Evolutionary conservation across 2,113 vertebrate genomes (phyloP).

Genomic region (Lucifuga dentata): DNA sequence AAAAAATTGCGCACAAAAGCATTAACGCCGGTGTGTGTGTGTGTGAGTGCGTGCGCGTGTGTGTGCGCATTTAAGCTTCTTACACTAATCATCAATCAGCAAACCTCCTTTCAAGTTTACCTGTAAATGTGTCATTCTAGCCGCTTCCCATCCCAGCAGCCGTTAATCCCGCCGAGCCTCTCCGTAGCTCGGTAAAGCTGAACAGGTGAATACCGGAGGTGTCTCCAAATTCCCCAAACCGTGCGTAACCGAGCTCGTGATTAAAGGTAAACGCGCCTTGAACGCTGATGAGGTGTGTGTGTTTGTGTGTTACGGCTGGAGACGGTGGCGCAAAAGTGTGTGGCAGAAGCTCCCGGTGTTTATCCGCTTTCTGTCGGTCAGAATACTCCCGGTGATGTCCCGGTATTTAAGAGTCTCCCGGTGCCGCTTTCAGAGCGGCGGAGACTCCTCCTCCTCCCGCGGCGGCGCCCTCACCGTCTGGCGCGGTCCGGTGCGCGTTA

Average conservation of each 20-base stretch:
- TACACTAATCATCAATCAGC: too few species aligned
- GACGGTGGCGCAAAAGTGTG: background rate
- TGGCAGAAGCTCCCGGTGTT: conserved; percentile 4
- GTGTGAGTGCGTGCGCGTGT: too few species aligned
- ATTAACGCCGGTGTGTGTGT: too few species aligned
- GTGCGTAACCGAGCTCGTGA: conserved; percentile 27
- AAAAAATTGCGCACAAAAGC: too few species aligned
- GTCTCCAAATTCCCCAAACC: conserved; percentile 32
- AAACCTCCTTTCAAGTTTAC: conserved; percentile 33
- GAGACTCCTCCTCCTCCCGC: conserved; percentile 53
- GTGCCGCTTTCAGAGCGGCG: conserved; percentile 16
- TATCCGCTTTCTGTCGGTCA: conserved; percentile 22
- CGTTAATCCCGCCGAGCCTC: conserved; percentile 40
- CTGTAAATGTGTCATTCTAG: conserved; percentile 56
- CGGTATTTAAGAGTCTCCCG: conserved; percentile 46
- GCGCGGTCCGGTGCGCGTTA: conserved; percentile 22
- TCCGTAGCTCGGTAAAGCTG: conserved; percentile 7
- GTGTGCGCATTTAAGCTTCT: too few species aligned
- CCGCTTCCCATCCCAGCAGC: conserved; percentile 16
- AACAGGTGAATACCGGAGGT: conserved; percentile 62
- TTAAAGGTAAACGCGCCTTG: conserved; percentile 36
- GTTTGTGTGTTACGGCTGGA: background rate
- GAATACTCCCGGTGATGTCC: conserved; percentile 28
- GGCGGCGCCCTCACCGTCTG: conserved; percentile 60
- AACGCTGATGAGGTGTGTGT: conserved; percentile 4